Percentiles rank a stretch among this genome's conserved stretches.
These are phyloP conservation scores for Hephaestus fuliginosus DNA, from an alignment of 2,797 vertebrate genomes.

Conservation along the genomic window DNA sequence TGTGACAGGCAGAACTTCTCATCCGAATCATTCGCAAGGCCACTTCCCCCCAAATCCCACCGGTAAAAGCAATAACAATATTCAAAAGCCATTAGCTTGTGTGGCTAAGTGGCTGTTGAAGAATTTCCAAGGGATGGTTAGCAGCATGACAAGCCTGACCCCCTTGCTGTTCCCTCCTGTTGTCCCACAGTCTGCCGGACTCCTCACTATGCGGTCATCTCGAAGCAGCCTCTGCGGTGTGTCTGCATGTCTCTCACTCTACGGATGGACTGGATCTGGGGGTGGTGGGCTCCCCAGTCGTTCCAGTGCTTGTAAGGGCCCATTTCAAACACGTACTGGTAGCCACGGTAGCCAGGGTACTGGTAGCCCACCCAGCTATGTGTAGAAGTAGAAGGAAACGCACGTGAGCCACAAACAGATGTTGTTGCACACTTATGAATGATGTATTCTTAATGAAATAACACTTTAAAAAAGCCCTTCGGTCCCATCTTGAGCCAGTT, in stretches of 20 bases:
- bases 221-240: constrained; percentile 88
- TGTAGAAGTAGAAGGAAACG: constrained; percentile 21
- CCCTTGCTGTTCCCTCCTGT: constrained; percentile 49
- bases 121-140: constrained; percentile 60
- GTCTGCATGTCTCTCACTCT: constrained; percentile 90
- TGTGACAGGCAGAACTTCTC: constrained; percentile 48
- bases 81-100: constrained; percentile 53
- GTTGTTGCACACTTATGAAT: neutral
- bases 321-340: constrained; percentile 88
- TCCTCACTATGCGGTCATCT: constrained; percentile 78
- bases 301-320: constrained; percentile 90
- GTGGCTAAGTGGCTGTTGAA: constrained; percentile 55
- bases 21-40: constrained; percentile 44
- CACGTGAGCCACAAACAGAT: neutral
- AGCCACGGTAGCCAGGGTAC: constrained; percentile 91
- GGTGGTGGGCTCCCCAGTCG: constrained; percentile 88
- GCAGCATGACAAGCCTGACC: constrained; percentile 46
- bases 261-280: constrained; percentile 90
- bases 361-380: constrained; percentile 91
- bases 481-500: neutral
- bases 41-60: constrained; percentile 58
- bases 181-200: constrained; percentile 39
- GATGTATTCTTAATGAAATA: neutral
- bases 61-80: constrained; percentile 68
- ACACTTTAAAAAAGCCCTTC: neutral